Conservation (phyloP, 2,797 vertebrate genomes). For the Parotocinclus haroldoi region DNA sequence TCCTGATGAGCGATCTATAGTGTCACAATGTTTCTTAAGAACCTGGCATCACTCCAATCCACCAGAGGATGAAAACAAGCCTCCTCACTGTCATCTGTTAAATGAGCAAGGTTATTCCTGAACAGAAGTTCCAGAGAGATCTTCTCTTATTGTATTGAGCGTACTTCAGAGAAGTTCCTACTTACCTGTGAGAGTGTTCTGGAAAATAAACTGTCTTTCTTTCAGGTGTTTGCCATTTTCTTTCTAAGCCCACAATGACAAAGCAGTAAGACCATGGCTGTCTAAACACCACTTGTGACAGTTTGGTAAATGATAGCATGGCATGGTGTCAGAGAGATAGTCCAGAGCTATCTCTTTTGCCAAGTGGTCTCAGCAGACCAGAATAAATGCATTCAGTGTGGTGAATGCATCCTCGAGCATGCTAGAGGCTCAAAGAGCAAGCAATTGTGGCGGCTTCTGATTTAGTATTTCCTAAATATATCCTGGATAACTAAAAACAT, state of each 20-base stretch:
- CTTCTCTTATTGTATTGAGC: constrained; percentile 8
- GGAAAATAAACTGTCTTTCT: not conserved
- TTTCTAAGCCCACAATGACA: not conserved
- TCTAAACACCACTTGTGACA: constrained; percentile 18
- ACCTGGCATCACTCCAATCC: too few relatives aligned
- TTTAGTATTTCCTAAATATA: constrained; percentile 43
- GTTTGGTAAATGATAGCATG: constrained; percentile 23
- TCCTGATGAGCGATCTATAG: too few relatives aligned
- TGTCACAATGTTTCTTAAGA: too few relatives aligned
- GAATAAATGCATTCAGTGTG: constrained; percentile 25
- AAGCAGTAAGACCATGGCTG: constrained; percentile 7
- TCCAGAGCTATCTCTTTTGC: constrained; percentile 9
- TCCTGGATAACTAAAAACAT: constrained; percentile 41
- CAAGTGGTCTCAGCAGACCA: constrained; percentile 28
- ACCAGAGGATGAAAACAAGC: too few relatives aligned
- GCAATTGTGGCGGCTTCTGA: constrained; percentile 27
- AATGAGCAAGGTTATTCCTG: too few relatives aligned
- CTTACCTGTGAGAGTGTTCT: too few relatives aligned
- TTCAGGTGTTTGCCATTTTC: not conserved
- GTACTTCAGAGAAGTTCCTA: not conserved
- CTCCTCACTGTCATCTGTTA: too few relatives aligned
- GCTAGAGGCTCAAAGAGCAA: constrained; percentile 12
- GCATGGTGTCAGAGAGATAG: constrained; percentile 24
- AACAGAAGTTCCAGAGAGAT: too few relatives aligned
- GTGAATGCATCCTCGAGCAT: constrained; percentile 25